phyloP scores from a whole-genome alignment of 1,140 invertebrate genomes.

The Paracyclopina nana region DNA sequence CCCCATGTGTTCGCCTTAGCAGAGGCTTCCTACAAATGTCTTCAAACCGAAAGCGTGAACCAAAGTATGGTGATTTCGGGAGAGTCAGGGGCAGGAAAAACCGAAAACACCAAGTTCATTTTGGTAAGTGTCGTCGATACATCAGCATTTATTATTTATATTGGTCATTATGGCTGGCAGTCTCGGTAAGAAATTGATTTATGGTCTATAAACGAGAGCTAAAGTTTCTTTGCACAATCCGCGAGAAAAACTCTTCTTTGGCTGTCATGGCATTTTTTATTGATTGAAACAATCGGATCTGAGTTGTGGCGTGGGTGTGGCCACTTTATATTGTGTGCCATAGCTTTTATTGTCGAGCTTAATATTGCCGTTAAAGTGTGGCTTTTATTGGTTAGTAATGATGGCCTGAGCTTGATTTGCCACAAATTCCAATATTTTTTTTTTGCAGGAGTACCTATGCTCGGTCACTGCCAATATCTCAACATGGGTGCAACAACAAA shows the following conservation, averaged over 20 bases:
- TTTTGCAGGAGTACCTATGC: constrained; percentile 79
- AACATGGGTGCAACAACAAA: constrained; percentile 83
- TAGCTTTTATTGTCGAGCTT: not conserved
- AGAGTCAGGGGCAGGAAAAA: constrained; percentile 94
- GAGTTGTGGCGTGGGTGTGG: too few species aligned
- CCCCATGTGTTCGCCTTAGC: constrained; percentile 78
- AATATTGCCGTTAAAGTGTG: not conserved
- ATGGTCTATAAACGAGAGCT: not conserved
- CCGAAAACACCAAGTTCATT: constrained; percentile 86
- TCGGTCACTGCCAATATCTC: constrained; percentile 71
- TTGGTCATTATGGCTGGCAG: not conserved
- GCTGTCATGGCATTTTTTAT: too few species aligned
- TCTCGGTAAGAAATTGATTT: not conserved
- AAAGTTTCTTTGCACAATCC: not conserved
- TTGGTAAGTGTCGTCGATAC: too few species aligned
- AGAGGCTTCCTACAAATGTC: constrained; percentile 58
- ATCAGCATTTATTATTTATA: not conserved
- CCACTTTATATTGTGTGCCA: not conserved
- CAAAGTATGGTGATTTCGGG: constrained; percentile 18
- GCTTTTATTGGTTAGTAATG: not conserved
- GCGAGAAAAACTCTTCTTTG: not conserved
- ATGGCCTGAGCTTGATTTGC: not conserved
- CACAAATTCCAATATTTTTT: not conserved
- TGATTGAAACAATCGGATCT: too few species aligned
- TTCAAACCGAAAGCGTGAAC: constrained; percentile 22